Base-by-base conservation (phyloP, 2,113 vertebrate genomes). In the Diadophis punctatus region DNA sequence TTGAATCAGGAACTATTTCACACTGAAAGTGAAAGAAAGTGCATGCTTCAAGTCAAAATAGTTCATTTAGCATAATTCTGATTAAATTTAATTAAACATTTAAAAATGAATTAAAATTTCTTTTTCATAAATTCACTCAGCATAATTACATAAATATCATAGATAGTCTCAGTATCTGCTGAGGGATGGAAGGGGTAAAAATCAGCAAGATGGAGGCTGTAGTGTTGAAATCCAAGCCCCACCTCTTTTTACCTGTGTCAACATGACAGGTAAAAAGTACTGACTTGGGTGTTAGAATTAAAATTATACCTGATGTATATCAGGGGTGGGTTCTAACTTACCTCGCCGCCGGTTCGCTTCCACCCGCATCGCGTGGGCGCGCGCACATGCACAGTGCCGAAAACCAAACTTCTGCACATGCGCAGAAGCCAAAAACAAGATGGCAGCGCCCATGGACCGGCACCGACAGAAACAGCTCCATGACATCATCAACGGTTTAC, bases 251-350 rank as follows among this genome's bases (percentile, higher is more conserved):
- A 18, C 16, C 63, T 34, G 63, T 34, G 63, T 74, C 63, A 34
- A 34, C 34, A 4, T 63, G 10, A 30, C 27, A 12, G 3, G 10
- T 63, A 30, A 63, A 63, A 63, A 63, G 30, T 96, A 95, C 94
- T 94, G 95, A 90, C 95, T 95, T 93, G 96, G 93, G 86, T 94
- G 96, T 97, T 96, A 96, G 94, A 96, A 96, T 92, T 94, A 95
- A 93, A 94, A 94, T 95, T 95, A 94, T 95, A 95, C 95, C 93
- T 95, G 88, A 94, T 94, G 87, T 90, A 90, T 91, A 60, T 2
- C 46, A 46, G 46, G 46, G 46, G 46, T 46, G 46, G 46, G 46
- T 46, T 46, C 46, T 46, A 46, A 46, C 46, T 46, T 46, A 46
- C 46, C 46, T 46, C 46, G 5, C 46, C 46, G 46, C 3, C 46